Conservation (phyloP, 2,888 invertebrate genomes). For the Amorpha juglandis region DNA sequence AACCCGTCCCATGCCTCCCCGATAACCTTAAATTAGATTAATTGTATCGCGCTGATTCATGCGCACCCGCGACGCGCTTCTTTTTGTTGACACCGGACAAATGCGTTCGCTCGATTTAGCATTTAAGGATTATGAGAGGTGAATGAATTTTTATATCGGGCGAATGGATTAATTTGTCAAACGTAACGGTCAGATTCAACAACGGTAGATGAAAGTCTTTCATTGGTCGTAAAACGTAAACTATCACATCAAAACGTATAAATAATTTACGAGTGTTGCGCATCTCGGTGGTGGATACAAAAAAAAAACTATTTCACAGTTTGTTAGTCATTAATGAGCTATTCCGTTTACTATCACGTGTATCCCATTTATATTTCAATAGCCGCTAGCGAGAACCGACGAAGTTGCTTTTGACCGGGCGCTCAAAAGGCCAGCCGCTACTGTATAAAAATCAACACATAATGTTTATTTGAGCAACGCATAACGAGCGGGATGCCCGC, state of each 20-base stretch:
- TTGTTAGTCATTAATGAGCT: conserved; percentile 30
- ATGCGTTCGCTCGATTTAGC: conserved; percentile 73
- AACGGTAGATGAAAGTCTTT: conserved; percentile 7
- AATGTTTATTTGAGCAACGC: conserved; percentile 77
- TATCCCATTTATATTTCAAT: conserved; percentile 40
- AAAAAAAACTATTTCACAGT: conserved; percentile 25
- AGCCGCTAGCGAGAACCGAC: conserved; percentile 61
- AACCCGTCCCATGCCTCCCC: conserved; percentile 72
- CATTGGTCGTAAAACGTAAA: conserved; percentile 8
- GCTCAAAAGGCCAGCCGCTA: conserved; percentile 61
- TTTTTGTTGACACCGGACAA: conserved; percentile 76
- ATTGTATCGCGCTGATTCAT: conserved; percentile 82
- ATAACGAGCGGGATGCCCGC: conserved; percentile 71
- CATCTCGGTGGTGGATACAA: conserved; percentile 1
- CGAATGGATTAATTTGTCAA: conserved; percentile 17
- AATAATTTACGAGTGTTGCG: conserved; percentile 22
- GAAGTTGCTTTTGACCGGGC: conserved; percentile 52
- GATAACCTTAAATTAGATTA: conserved; percentile 83
- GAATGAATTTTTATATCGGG: conserved; percentile 57
- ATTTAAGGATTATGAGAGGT: conserved; percentile 60
- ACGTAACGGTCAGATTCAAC: conserved; percentile 6
- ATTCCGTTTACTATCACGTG: conserved; percentile 31
- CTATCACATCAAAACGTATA: conserved; percentile 21
- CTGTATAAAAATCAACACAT: conserved; percentile 79
- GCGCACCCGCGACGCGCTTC: conserved; percentile 64